A percentile compares a stretch with the other conserved stretches of the same genome.
Conservation (phyloP, 2,888 invertebrate genomes). For the Smittia aterrima region DNA sequence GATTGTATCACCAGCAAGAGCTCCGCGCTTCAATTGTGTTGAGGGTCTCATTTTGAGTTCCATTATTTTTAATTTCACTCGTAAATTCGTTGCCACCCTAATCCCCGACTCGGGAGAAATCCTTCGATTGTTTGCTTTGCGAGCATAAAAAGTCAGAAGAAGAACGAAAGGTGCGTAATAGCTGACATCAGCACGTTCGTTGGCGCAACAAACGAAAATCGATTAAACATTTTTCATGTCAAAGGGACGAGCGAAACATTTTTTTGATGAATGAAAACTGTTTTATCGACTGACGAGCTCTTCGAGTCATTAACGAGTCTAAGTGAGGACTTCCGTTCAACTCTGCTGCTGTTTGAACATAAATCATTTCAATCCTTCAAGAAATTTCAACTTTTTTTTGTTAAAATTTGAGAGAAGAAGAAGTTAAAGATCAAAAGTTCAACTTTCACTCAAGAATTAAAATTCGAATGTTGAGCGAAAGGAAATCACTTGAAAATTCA, state of each 20-base stretch:
- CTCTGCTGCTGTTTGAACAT: too few relatives aligned
- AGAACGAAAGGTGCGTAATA: conserved; percentile 35
- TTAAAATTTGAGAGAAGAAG: background rate
- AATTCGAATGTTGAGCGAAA: too few relatives aligned
- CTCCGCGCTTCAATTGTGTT: conserved; percentile 12
- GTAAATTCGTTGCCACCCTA: conserved; percentile 35
- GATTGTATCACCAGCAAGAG: conserved; percentile 23
- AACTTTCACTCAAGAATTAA: too few relatives aligned
- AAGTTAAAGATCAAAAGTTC: too few relatives aligned
- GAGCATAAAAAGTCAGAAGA: background rate
- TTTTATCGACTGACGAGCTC: too few relatives aligned
- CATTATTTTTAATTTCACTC: conserved; percentile 39
- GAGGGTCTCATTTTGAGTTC: conserved; percentile 26
- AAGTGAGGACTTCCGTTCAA: too few relatives aligned
- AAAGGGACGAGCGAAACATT: too few relatives aligned
- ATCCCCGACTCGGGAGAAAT: background rate
- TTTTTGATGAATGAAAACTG: background rate
- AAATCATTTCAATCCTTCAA: too few relatives aligned
- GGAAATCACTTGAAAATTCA: too few relatives aligned
- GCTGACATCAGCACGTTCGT: conserved; percentile 28
- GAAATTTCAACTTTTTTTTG: too few relatives aligned
- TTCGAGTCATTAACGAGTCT: too few relatives aligned
- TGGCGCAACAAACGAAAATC: conserved; percentile 38
- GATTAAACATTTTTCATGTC: conserved; percentile 36
- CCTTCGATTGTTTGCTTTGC: background rate